These are phyloP conservation scores for Heliconius hermathena DNA, from an alignment of 1,140 invertebrate genomes.

Conservation along the genomic window DNA sequence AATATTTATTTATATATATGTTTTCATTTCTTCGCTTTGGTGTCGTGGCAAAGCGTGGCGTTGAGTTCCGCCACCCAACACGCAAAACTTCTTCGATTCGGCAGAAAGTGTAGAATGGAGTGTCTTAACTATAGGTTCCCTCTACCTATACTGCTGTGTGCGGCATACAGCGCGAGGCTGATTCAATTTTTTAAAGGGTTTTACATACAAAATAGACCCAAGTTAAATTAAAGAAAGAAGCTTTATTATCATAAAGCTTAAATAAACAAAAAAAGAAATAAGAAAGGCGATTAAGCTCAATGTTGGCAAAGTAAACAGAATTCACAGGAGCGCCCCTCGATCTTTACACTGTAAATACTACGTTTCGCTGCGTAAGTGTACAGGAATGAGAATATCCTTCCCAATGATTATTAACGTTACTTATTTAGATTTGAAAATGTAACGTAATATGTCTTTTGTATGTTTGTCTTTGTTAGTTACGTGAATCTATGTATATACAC, in stretches of 20 bases:
- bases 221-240: background rate
- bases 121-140: too few species aligned
- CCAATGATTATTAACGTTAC: background rate
- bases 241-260: conserved; percentile 7
- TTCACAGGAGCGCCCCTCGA: background rate
- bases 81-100: too few species aligned
- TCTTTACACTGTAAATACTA: background rate
- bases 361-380: background rate
- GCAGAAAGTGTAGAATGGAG: too few species aligned
- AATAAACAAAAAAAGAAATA: conserved; percentile 42
- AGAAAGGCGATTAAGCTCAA: conserved; percentile 65
- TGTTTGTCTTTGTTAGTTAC: background rate
- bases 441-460: background rate
- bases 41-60: too few species aligned
- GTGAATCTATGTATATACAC: background rate
- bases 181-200: too few species aligned
- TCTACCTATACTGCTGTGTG: too few species aligned
- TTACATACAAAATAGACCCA: background rate
- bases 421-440: background rate
- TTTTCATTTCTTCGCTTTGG: too few species aligned
- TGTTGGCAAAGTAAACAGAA: conserved; percentile 29
- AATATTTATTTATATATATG: too few species aligned
- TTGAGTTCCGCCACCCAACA: too few species aligned
- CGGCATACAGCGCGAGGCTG: too few species aligned
- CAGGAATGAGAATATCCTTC: background rate